A percentile compares a stretch with the other conserved stretches of the same genome.
Evolutionary conservation across 2,888 invertebrate genomes (phyloP).

Genomic region (Drosophila helvetica): DNA sequence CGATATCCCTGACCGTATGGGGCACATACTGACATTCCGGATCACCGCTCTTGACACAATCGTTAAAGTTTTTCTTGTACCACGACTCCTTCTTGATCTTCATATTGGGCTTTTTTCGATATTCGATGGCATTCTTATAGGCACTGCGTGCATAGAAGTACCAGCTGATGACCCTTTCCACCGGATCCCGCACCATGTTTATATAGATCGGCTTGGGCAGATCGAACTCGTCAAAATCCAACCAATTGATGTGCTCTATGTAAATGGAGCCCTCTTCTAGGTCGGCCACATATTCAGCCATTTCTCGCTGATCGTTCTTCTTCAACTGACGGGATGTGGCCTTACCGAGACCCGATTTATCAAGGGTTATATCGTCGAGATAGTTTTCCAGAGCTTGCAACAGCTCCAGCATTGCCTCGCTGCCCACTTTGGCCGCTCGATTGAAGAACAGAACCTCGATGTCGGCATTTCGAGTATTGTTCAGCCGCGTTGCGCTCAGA

Average conservation of each 20-base stretch:
- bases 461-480: constrained; percentile 91
- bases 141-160: constrained; percentile 90
- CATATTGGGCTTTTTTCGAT: constrained; percentile 91
- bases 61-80: constrained; percentile 89
- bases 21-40: constrained; percentile 92
- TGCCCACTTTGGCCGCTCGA: constrained; percentile 96
- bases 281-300: constrained; percentile 85
- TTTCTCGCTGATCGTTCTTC: constrained; percentile 27
- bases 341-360: constrained; percentile 50
- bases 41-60: constrained; percentile 92
- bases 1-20: constrained; percentile 85
- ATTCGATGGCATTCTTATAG: constrained; percentile 86
- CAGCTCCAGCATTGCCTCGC: constrained; percentile 93
- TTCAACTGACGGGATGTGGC: constrained; percentile 36
- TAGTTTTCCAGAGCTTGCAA: constrained; percentile 57
- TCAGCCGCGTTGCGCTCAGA: constrained; percentile 84
- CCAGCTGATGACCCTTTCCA: constrained; percentile 95
- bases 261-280: constrained; percentile 91
- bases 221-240: constrained; percentile 92
- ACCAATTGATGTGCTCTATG: constrained; percentile 92
- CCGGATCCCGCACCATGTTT: constrained; percentile 94
- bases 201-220: constrained; percentile 91
- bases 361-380: constrained; percentile 54
- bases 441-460: constrained; percentile 93
- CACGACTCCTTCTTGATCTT: constrained; percentile 69